These are phyloP conservation scores for Holocentrus rufus DNA, from an alignment of 2,797 vertebrate genomes.

Conservation along the genomic window DNA sequence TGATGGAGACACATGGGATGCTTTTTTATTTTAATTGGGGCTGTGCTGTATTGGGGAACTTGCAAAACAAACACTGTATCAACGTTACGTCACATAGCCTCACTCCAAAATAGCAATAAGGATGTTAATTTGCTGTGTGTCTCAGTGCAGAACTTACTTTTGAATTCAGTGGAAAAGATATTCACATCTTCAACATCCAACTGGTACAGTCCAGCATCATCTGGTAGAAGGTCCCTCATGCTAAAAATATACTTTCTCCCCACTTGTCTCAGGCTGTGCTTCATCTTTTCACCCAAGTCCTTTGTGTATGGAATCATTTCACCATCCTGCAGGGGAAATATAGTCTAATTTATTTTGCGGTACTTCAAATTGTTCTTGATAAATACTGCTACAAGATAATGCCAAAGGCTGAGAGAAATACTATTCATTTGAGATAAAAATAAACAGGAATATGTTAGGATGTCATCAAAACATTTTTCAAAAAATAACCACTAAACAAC, in stretches of 20 bases:
- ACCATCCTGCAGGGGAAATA: constrained; percentile 79
- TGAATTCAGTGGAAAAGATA: constrained; percentile 87
- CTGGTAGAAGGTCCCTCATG: constrained; percentile 83
- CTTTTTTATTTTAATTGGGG: not conserved
- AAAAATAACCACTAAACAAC: not conserved
- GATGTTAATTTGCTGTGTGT: not conserved
- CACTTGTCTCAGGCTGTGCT: constrained; percentile 78
- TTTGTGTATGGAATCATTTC: constrained; percentile 81
- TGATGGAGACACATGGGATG: not conserved
- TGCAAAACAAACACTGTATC: not conserved
- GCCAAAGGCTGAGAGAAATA: not conserved
- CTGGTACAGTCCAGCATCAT: constrained; percentile 89
- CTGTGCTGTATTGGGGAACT: not conserved
- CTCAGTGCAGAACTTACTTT: constrained; percentile 76
- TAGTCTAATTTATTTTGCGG: not conserved
- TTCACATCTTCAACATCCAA: constrained; percentile 84
- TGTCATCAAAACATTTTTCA: constrained; percentile 4
- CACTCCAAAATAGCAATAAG: not conserved
- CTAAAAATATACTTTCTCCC: constrained; percentile 84
- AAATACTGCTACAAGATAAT: constrained; percentile 6
- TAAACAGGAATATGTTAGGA: not conserved
- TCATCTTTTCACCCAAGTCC: constrained; percentile 76
- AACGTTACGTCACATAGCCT: not conserved
- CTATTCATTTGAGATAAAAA: constrained; percentile 4
- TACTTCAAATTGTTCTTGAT: constrained; percentile 2